These are phyloP conservation scores for Cactoblastis cactorum DNA, from an alignment of 2,888 invertebrate species.

Conservation along the genomic window DNA sequence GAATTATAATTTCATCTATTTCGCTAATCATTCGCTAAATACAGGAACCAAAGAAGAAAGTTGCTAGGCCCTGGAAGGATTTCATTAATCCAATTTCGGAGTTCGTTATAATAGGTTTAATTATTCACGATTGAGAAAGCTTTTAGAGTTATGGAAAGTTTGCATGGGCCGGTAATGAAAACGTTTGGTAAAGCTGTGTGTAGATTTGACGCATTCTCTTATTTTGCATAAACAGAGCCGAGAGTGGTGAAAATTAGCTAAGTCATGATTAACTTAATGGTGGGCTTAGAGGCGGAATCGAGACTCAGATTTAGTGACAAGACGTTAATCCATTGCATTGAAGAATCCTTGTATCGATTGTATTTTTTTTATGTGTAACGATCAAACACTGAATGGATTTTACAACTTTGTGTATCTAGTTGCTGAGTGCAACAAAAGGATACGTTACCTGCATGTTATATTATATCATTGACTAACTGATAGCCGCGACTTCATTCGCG, in stretches of 20 bases:
- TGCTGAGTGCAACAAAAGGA: too few species aligned
- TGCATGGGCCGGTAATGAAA: constrained; percentile 56
- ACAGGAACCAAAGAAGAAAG: constrained; percentile 34
- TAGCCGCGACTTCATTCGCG: too few species aligned
- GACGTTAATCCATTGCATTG: too few species aligned
- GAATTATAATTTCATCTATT: constrained; percentile 17
- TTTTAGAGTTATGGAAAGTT: constrained; percentile 56
- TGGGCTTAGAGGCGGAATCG: too few species aligned
- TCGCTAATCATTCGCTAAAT: constrained; percentile 23
- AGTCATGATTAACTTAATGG: too few species aligned
- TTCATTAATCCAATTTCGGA: constrained; percentile 60
- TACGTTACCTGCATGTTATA: too few species aligned
- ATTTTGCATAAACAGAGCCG: background rate
- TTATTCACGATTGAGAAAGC: constrained; percentile 66
- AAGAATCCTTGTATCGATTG: too few species aligned
- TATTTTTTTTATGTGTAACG: too few species aligned
- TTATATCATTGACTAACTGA: too few species aligned
- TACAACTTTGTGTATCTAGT: too few species aligned
- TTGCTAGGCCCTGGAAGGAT: constrained; percentile 39
- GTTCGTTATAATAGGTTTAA: constrained; percentile 62
- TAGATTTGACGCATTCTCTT: background rate
- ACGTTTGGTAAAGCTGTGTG: constrained; percentile 30
- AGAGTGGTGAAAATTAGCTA: background rate
- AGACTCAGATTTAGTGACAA: too few species aligned
- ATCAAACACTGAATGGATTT: too few species aligned